A percentile compares a stretch with the other conserved stretches of the same genome.
These are phyloP conservation scores for Linepithema humile DNA, from an alignment of 1,140 invertebrate genomes.

Conservation along the genomic window DNA sequence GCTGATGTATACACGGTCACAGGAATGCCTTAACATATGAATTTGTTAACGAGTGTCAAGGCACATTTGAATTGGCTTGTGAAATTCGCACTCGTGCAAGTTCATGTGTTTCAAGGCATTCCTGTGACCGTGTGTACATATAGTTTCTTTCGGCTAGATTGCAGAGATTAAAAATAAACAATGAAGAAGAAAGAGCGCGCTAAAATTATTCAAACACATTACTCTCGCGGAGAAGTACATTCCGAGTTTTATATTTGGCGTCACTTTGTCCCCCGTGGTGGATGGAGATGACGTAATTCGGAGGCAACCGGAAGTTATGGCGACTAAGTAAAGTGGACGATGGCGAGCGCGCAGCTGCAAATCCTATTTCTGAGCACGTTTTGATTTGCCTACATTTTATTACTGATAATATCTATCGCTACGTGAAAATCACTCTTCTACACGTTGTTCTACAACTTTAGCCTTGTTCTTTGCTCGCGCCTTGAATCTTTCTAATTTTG, in stretches of 20 bases:
- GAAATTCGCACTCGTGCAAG: too few species aligned
- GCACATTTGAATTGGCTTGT: too few species aligned
- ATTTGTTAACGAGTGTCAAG: too few species aligned
- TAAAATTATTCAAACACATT: not conserved
- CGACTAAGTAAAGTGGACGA: conserved; percentile 61
- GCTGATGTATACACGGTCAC: too few species aligned
- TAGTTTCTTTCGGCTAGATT: not conserved
- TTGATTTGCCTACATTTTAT: conserved; percentile 31
- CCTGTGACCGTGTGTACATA: too few species aligned
- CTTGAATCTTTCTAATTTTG: too few species aligned
- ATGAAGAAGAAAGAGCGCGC: too few species aligned
- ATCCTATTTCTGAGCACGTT: conserved; percentile 71
- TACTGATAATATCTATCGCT: conserved; percentile 30
- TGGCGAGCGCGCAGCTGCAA: conserved; percentile 68
- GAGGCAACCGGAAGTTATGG: conserved; percentile 71
- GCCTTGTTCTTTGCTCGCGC: not conserved
- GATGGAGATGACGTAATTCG: conserved; percentile 62
- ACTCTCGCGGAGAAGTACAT: not conserved
- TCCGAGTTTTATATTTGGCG: conserved; percentile 64
- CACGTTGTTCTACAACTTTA: not conserved
- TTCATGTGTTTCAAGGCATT: too few species aligned
- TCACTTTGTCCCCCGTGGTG: not conserved
- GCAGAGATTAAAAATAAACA: not conserved
- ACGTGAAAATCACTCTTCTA: not conserved
- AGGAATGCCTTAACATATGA: too few species aligned